Evolutionary conservation across 2,113 vertebrate species (phyloP).

Genomic region (Axis porcinus): DNA sequence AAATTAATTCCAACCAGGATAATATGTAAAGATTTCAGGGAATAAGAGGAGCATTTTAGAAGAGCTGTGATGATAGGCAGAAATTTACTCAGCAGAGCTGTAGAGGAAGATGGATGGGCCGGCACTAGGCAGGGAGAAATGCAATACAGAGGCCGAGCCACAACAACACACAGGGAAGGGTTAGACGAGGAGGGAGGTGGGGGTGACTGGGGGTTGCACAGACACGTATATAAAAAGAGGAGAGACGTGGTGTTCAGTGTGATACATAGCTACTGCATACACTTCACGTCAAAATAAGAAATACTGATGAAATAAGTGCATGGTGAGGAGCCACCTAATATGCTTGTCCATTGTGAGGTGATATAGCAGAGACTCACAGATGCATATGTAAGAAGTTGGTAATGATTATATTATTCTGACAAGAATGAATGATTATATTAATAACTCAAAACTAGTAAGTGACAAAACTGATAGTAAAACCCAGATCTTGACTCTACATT

Average conservation of each 20-base stretch:
- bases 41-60: neutral
- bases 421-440: neutral
- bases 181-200: neutral
- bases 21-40: neutral
- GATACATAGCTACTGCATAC: no score
- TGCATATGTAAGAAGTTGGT: neutral
- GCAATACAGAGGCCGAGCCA: neutral
- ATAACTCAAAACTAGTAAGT: neutral
- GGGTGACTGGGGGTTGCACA: neutral
- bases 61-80: neutral
- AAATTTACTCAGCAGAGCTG: neutral
- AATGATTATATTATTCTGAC: neutral
- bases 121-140: neutral
- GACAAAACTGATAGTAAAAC: neutral
- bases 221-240: fast-evolving
- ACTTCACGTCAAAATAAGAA: neutral
- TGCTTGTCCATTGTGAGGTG: neutral
- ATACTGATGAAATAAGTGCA: neutral
- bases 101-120: neutral
- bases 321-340: neutral
- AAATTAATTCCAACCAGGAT: neutral
- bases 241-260: neutral
- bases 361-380: neutral
- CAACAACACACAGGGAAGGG: neutral
- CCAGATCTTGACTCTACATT: neutral